Evolutionary conservation across 2,113 vertebrate genomes (phyloP).

Genomic region (Diadophis punctatus): DNA sequence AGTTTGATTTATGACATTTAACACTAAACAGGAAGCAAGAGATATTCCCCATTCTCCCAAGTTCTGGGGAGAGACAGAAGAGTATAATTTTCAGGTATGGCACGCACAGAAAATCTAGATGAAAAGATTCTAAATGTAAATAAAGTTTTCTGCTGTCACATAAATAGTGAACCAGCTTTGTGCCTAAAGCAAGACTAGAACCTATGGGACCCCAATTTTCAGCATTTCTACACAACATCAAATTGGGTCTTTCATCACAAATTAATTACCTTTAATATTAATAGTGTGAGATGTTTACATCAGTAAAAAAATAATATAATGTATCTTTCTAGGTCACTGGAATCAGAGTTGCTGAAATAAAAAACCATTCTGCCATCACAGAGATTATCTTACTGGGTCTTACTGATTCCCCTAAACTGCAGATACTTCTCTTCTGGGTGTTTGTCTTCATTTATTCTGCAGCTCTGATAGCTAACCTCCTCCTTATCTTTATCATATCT

Average conservation of each 20-base stretch:
- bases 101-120: neutral
- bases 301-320: neutral
- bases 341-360: neutral
- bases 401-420: neutral
- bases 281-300: neutral
- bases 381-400: slow-evolving; percentile 9
- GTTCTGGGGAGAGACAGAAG: neutral
- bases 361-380: neutral
- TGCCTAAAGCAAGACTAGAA: neutral
- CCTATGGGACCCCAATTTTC: neutral
- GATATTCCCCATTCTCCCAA: neutral
- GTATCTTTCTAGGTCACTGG: neutral
- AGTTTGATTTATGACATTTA: neutral
- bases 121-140: neutral
- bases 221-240: neutral
- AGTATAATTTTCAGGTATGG: neutral
- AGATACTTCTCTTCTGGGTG: neutral
- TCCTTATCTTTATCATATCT: neutral
- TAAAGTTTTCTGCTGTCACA: neutral
- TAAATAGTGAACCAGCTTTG: neutral
- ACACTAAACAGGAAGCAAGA: neutral
- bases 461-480: neutral
- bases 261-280: neutral
- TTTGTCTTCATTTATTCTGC: neutral
- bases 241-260: neutral